Percentiles rank a stretch among this genome's conserved stretches.
phyloP scores from a whole-genome alignment of 2,888 invertebrate genomes.

The Pantelozetes paolii region DNA sequence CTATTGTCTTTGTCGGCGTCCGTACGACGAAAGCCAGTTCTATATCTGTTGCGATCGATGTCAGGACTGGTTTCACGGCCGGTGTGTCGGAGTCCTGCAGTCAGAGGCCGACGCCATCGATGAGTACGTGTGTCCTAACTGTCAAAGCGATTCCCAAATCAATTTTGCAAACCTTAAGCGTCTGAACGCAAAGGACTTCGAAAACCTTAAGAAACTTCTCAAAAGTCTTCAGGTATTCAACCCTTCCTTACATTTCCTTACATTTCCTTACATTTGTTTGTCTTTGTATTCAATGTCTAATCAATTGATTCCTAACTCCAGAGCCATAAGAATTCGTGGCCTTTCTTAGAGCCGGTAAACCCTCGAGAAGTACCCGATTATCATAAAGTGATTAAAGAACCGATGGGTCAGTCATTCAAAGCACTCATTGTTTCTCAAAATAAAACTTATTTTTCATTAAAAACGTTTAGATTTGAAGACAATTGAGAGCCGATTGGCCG shows the following conservation, averaged over 20 bases:
- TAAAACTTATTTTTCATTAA: constrained; percentile 32
- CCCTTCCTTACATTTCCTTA: not conserved
- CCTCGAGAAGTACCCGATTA: constrained; percentile 94
- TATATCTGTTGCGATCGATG: constrained; percentile 98
- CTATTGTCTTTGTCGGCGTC: constrained; percentile 91
- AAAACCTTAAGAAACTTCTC: constrained; percentile 74
- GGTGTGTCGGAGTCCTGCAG: constrained; percentile 90
- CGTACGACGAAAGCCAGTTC: constrained; percentile 97
- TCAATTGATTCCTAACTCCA: constrained; percentile 53
- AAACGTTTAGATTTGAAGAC: constrained; percentile 77
- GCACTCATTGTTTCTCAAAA: not conserved
- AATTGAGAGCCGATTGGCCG: constrained; percentile 79
- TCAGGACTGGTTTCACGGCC: constrained; percentile 98
- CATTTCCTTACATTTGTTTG: not conserved
- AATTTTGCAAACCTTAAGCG: constrained; percentile 83
- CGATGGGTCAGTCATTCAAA: constrained; percentile 68
- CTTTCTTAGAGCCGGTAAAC: constrained; percentile 95
- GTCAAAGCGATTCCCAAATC: constrained; percentile 80
- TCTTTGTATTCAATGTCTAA: constrained; percentile 38
- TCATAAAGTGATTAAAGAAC: constrained; percentile 89
- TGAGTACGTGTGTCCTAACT: constrained; percentile 93
- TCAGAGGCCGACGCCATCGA: constrained; percentile 91
- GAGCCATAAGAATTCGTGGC: constrained; percentile 94
- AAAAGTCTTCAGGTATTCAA: constrained; percentile 74
- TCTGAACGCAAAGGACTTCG: constrained; percentile 71